Evolutionary conservation across 2,888 invertebrate genomes (phyloP), one percentile per base, ranked within the genome.

Genomic region (Epinotia bilunana): DNA sequence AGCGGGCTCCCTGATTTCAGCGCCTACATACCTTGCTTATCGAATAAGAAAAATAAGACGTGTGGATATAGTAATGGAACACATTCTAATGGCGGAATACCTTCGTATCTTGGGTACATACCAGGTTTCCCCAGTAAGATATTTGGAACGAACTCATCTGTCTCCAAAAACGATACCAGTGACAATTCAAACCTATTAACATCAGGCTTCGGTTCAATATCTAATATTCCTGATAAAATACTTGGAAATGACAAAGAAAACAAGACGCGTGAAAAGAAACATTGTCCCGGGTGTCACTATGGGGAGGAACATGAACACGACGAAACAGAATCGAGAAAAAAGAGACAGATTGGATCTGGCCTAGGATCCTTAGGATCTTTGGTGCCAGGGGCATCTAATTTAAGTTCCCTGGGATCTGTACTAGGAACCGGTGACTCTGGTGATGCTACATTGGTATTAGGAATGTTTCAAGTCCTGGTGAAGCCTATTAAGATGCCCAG

Each of bases 391-490:
- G 67, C 70, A 62, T 46, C 74, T 12, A 46, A 61, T 43, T 20
- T 58, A 53, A 49, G 57, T 3, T 63, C 74, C 16, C 18, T 60
- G 60, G 74, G 81, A 2, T 82, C 83, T 5, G 67, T 12, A 12
- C 18, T 64, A 12, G 68, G 61, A 20, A 58, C 61, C 16, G 57
- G n/a, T 20, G 61, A 33, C 13, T 65, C 65, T 18, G 75, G 65
- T 18, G 76, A 77, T n/a, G 62, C 73, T 4, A 85, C 87, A 55
- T 81, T 88, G 78, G 80, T 88, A 3, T 69, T 87, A 49, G 88
- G 88, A 0, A 87, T 86, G 0, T 88, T 88, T 72, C 88, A 88
- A 79, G 86, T 88, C 12, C 79, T 87, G 28, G 84, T 86, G 81
- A 83, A 84, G 43, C 87, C 87, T 9, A 80, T 82, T 9, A 82